Conservation (phyloP, 1,140 invertebrate species). For the Coptotermes formosanus region DNA sequence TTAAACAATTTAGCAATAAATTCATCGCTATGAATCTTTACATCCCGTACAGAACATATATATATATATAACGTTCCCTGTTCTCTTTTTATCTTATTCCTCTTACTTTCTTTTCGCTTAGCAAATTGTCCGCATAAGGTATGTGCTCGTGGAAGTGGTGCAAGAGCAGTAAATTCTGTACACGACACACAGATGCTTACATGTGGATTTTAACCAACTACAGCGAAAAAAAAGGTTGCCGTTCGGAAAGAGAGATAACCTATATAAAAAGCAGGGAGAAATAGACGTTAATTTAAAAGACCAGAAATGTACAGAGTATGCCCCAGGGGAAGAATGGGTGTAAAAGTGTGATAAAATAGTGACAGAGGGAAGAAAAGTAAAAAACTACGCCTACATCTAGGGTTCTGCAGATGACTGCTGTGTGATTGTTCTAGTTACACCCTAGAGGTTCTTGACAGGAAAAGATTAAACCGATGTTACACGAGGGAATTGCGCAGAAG, state of each 20-base stretch:
- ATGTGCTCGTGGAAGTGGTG: background rate
- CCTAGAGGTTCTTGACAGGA: background rate
- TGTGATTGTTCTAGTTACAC: slow-evolving; percentile 8
- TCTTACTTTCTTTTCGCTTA: background rate
- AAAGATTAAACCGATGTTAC: slow-evolving; percentile 6
- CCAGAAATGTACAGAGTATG: background rate
- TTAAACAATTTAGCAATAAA: too few relatives aligned
- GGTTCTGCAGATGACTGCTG: background rate
- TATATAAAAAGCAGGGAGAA: background rate
- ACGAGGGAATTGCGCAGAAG: background rate
- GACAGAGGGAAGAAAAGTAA: background rate
- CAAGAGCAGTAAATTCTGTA: background rate
- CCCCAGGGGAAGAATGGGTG: background rate
- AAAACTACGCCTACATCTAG: background rate
- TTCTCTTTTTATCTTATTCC: background rate
- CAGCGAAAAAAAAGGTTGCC: background rate
- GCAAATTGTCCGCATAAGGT: background rate
- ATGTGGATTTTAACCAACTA: background rate
- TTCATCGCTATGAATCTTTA: too few relatives aligned
- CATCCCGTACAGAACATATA: too few relatives aligned
- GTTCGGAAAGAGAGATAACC: background rate
- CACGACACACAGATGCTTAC: background rate
- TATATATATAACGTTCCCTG: background rate
- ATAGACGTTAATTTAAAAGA: background rate
- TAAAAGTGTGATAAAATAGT: background rate